Evolutionary conservation across 2,888 invertebrate genomes (phyloP).

Genomic region (Crepidodera aurea): DNA sequence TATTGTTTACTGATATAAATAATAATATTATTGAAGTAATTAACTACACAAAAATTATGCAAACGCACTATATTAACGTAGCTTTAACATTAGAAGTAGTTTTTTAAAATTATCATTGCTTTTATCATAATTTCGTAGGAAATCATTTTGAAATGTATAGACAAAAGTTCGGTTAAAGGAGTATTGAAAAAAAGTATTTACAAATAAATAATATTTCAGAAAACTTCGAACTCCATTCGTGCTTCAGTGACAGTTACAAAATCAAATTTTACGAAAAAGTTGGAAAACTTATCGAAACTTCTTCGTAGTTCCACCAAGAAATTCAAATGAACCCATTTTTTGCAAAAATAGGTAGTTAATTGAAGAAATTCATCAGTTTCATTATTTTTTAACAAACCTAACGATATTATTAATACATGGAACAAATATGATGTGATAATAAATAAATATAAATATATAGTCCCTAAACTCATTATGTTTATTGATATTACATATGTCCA

Average conservation of each 20-base stretch:
- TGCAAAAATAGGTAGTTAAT: slow-evolving; percentile 2
- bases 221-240: slow-evolving; percentile 7
- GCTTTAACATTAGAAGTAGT: too few relatives aligned
- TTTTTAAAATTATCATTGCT: too few relatives aligned
- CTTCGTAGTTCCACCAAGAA: slow-evolving; percentile 8
- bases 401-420: not conserved
- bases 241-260: not conserved
- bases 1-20: too few relatives aligned
- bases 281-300: slow-evolving; percentile 6
- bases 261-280: slow-evolving; percentile 3
- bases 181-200: not conserved
- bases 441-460: too few relatives aligned
- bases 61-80: too few relatives aligned
- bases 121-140: too few relatives aligned
- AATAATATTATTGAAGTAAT: too few relatives aligned
- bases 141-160: too few relatives aligned
- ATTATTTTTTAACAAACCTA: slow-evolving; percentile 3
- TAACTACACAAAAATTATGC: too few relatives aligned
- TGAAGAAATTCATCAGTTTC: slow-evolving; percentile 2
- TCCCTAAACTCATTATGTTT: not conserved
- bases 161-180: too few relatives aligned
- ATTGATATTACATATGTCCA: too few relatives aligned
- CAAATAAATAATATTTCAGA: slow-evolving; percentile 1
- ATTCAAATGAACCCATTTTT: not conserved
- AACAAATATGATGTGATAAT: slow-evolving; percentile 7